Base-by-base conservation (phyloP, 2,888 invertebrate species). In the Pristionchus exspectatus region DNA sequence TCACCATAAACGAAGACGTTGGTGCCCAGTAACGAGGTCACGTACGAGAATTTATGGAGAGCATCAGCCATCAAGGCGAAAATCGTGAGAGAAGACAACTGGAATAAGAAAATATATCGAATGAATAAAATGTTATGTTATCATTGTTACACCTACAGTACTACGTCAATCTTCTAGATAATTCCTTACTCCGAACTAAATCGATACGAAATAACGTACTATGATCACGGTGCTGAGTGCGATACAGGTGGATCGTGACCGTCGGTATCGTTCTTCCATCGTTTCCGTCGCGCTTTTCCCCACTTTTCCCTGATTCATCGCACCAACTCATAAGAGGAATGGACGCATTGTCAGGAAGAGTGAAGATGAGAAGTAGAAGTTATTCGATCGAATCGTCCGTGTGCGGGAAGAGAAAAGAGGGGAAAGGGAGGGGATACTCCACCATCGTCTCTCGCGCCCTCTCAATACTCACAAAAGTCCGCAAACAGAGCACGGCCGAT, bases 1-100 rank as follows among this genome's bases (percentile, higher is more conserved):
- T n/a, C 38, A 88, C 87, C 87, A 30, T 88, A 88, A 33, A 63
- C 74, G 56, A 88, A 88, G 50, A 88, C 74, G 69, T 88, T 88
- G 9, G 87, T 74, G 4, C 87, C 87, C 18, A 88, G 74, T 16
- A 88, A 74, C 5, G 87, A 72, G 0, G 74, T 88, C 12, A 88
- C 87, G 27, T 88, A 88, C 44, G 87, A 88, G 74, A 74, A 74
- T 56, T 88, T 88, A 33, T 54, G 54, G 2, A 88, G 27, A 2
- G 74, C 87, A 24, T 72, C 87, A 16, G 56, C 33, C 27, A 30
- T 7, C 21, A 88, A 21, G 14, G 56, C n/a, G 74, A 88, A 88
- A 33, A 56, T 2, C 4, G 56, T 72, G 24, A 88, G 14, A 24
- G 87, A 50, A 18, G 30, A n/a, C 54, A 88, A 24, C 87, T 88